Conservation (phyloP, 2,113 vertebrate species). For the Alligator mississippiensis region DNA sequence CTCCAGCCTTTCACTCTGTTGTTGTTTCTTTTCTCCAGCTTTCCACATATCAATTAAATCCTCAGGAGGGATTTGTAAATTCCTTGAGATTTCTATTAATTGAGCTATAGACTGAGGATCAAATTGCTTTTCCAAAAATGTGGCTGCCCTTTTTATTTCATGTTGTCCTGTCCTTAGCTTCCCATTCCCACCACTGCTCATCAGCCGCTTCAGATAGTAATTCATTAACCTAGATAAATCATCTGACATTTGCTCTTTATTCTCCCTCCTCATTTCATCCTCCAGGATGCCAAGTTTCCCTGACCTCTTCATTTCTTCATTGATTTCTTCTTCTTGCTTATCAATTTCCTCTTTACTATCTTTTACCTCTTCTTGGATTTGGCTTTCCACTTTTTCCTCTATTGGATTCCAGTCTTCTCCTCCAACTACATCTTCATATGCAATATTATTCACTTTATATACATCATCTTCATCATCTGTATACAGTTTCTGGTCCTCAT, state of each 20-base stretch:
- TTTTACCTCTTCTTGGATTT: constrained; percentile 89
- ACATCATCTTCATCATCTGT: constrained; percentile 85
- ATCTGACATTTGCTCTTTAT: constrained; percentile 80
- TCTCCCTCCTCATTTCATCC: constrained; percentile 75
- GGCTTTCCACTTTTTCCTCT: constrained; percentile 88
- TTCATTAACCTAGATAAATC: constrained; percentile 86
- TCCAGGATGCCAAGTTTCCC: constrained; percentile 73
- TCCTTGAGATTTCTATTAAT: constrained; percentile 90
- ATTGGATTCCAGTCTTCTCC: constrained; percentile 89
- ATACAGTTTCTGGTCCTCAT: constrained; percentile 86
- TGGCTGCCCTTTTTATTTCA: constrained; percentile 77
- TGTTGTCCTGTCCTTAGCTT: constrained; percentile 77
- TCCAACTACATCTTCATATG: constrained; percentile 87
- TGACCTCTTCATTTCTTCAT: constrained; percentile 84
- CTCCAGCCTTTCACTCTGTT: constrained; percentile 73
- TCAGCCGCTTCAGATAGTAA: constrained; percentile 88
- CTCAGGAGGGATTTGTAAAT: constrained; percentile 91
- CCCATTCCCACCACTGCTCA: constrained; percentile 80
- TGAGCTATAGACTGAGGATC: constrained; percentile 87
- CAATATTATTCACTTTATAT: constrained; percentile 87
- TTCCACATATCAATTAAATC: constrained; percentile 91
- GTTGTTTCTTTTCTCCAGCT: constrained; percentile 75
- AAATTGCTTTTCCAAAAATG: constrained; percentile 77
- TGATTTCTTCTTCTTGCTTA: constrained; percentile 79
- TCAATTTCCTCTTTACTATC: constrained; percentile 85